Conservation (phyloP, 2,888 invertebrate species). For the Gymnosoma rotundatum region DNA sequence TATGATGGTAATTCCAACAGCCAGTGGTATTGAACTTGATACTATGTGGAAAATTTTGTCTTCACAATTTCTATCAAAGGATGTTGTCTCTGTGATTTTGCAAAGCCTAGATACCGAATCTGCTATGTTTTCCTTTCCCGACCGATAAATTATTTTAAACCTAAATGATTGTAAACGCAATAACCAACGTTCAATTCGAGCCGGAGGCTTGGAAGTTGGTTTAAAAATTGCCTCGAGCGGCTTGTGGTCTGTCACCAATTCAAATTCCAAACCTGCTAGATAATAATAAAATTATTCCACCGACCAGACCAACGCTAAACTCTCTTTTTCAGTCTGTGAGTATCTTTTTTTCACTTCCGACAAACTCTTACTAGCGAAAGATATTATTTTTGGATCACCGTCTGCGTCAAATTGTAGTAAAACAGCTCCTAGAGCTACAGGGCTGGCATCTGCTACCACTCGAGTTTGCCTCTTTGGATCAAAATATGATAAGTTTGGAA, state of each 20-base stretch:
- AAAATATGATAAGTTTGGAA: conserved; percentile 71
- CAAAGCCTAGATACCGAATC: conserved; percentile 55
- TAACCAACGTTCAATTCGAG: conserved; percentile 62
- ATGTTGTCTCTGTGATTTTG: conserved; percentile 41
- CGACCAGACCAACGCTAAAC: conserved; percentile 64
- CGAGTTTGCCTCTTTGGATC: conserved; percentile 56
- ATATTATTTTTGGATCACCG: too few species aligned
- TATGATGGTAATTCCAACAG: conserved; percentile 50
- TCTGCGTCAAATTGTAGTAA: too few species aligned
- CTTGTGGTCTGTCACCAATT: conserved; percentile 61
- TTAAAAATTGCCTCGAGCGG: conserved; percentile 63
- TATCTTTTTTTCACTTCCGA: conserved; percentile 60
- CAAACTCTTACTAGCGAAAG: conserved; percentile 55
- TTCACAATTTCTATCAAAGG: conserved; percentile 50
- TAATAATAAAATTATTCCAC: conserved; percentile 69
- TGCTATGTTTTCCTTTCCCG: conserved; percentile 55
- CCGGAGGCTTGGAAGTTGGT: conserved; percentile 62
- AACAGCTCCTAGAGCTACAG: too few species aligned
- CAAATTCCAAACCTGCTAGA: conserved; percentile 61
- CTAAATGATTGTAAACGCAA: conserved; percentile 49
- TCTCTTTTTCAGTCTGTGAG: conserved; percentile 70
- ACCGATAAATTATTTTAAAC: conserved; percentile 47
- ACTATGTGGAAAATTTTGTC: conserved; percentile 33
- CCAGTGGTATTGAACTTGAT: conserved; percentile 31
- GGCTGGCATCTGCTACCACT: not conserved